phyloP scores from a whole-genome alignment of 2,113 vertebrate genomes.

The Ariopsis seemanni region DNA sequence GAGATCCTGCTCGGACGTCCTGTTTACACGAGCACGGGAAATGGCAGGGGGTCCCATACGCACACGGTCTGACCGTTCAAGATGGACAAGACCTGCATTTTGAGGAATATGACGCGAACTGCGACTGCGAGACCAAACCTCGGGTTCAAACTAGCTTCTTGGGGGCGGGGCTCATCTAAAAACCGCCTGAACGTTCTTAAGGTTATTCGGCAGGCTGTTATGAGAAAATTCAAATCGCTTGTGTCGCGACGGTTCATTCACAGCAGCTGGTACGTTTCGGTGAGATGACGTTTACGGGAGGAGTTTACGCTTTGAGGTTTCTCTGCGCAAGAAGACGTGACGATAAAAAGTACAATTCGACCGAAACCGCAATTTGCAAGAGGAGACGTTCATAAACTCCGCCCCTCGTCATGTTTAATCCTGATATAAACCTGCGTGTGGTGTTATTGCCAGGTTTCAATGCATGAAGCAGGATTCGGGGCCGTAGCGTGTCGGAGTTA shows the following conservation, averaged over 20 bases:
- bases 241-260: not conserved
- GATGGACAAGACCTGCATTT: not conserved
- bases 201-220: too few relatives aligned
- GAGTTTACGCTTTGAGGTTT: too few relatives aligned
- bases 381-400: too few relatives aligned
- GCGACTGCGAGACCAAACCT: not conserved
- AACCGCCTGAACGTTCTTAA: too few relatives aligned
- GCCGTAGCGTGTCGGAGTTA: slow-evolving; percentile 49
- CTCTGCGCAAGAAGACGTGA: too few relatives aligned
- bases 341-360: too few relatives aligned
- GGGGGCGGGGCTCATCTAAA: not conserved
- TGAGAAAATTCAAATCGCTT: not conserved
- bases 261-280: not conserved
- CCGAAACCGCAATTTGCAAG: too few relatives aligned
- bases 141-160: not conserved
- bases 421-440: too few relatives aligned
- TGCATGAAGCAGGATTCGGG: not conserved
- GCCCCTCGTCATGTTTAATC: too few relatives aligned
- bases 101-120: not conserved
- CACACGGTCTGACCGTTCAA: not conserved
- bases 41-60: slow-evolving; percentile 27
- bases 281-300: too few relatives aligned
- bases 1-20: slow-evolving; percentile 46
- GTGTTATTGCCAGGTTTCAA: too few relatives aligned
- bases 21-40: slow-evolving; percentile 27